Evolutionary conservation across 2,113 vertebrate species (phyloP).

Genomic region (Sinosuthora webbiana): DNA sequence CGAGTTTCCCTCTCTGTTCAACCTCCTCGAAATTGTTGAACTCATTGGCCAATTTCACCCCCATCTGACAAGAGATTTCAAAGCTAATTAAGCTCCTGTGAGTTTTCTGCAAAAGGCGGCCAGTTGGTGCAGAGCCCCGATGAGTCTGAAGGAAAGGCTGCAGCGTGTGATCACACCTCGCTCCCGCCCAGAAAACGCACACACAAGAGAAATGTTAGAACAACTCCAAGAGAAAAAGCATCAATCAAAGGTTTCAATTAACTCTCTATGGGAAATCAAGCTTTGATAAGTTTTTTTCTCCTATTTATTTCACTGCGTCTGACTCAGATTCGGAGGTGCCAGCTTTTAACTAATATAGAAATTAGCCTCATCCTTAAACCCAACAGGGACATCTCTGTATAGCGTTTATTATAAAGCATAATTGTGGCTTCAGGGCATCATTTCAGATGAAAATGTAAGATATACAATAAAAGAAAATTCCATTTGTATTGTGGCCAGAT

Average conservation of each 20-base stretch:
- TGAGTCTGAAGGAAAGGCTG: slow-evolving; percentile 44
- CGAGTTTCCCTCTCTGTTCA: background rate
- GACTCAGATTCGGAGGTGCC: background rate
- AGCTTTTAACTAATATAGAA: slow-evolving; percentile 57
- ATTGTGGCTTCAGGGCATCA: slow-evolving; percentile 35
- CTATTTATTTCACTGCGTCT: background rate
- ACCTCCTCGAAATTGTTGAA: background rate
- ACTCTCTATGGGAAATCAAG: slow-evolving; percentile 31
- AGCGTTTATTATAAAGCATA: background rate
- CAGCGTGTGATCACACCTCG: slow-evolving; percentile 52
- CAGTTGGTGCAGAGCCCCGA: slow-evolving; percentile 19
- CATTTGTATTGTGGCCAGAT: background rate
- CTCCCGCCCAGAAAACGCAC: background rate
- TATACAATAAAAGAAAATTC: slow-evolving; percentile 24
- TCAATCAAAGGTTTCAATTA: slow-evolving; percentile 52
- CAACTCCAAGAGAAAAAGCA: slow-evolving; percentile 24
- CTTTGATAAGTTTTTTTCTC: slow-evolving; percentile 28
- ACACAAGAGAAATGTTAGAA: background rate
- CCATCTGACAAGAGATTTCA: slow-evolving; percentile 9
- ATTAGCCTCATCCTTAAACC: slow-evolving; percentile 29
- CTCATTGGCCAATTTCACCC: slow-evolving; percentile 1
- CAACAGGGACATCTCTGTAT: slow-evolving; percentile 3
- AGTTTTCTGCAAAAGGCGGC: background rate
- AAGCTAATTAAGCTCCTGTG: slow-evolving; percentile 40
- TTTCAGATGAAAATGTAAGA: slow-evolving; percentile 29